Evolutionary conservation across 2,797 vertebrate species (phyloP).

Genomic region (Melopsittacus undulatus): DNA sequence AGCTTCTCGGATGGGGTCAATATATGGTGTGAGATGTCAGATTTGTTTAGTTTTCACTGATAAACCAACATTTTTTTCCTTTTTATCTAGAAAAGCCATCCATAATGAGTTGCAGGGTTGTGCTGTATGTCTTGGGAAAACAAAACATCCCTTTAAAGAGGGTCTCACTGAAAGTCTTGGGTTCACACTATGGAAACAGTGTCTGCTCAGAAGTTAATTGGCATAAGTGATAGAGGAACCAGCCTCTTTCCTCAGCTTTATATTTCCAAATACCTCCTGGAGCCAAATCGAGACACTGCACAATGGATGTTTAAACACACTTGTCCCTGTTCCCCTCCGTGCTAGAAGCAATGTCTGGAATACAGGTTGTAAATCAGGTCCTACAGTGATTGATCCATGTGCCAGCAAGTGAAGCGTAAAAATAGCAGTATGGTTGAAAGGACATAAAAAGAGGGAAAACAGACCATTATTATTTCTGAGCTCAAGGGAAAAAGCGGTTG

Average conservation of each 20-base stretch:
- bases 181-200: neutral
- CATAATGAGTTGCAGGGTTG: neutral
- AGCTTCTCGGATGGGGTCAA: neutral
- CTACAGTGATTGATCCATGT: slow-evolving; percentile 26
- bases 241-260: neutral
- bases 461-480: slow-evolving; percentile 29
- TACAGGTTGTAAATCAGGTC: slow-evolving; percentile 57
- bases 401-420: slow-evolving; percentile 31
- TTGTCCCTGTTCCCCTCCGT: neutral
- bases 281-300: neutral
- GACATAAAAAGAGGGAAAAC: slow-evolving; percentile 25
- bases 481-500: neutral
- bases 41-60: slow-evolving; percentile 24
- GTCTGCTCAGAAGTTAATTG: neutral
- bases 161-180: neutral
- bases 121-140: neutral
- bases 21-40: slow-evolving; percentile 2
- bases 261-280: slow-evolving; percentile 5
- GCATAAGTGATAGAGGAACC: slow-evolving; percentile 22
- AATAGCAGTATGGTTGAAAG: slow-evolving; percentile 39
- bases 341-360: slow-evolving; percentile 4
- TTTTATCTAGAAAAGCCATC: slow-evolving; percentile 8
- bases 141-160: neutral
- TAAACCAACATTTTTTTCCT: neutral
- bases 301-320: slow-evolving; percentile 34